These are phyloP conservation scores for Drosophila erecta DNA, from an alignment of 1,140 invertebrate species.

Conservation along the genomic window DNA sequence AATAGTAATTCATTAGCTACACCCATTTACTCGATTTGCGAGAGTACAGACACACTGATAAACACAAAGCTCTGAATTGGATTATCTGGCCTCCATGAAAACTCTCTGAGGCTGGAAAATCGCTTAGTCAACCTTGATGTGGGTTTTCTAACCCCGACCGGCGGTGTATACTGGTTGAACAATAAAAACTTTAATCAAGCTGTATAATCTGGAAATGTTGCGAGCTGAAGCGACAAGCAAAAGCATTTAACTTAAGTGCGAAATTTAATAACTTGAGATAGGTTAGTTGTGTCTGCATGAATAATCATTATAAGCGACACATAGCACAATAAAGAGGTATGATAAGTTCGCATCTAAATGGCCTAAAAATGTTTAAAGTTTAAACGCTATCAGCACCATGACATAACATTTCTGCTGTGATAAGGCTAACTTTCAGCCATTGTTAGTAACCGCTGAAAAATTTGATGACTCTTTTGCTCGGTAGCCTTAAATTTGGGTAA, in stretches of 20 bases:
- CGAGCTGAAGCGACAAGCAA: not conserved
- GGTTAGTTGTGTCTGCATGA: slow-evolving; percentile 14
- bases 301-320: too few species aligned
- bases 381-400: not conserved
- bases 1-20: not conserved
- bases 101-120: not conserved
- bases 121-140: slow-evolving; percentile 20
- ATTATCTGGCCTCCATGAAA: slow-evolving; percentile 12
- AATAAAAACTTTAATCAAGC: slow-evolving; percentile 14
- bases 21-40: too few species aligned
- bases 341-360: slow-evolving; percentile 1
- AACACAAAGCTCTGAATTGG: not conserved
- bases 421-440: slow-evolving; percentile 6
- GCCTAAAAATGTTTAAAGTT: not conserved
- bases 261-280: not conserved
- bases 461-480: slow-evolving; percentile 23
- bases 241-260: not conserved
- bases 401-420: slow-evolving; percentile 3
- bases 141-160: slow-evolving; percentile 16
- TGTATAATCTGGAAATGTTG: not conserved
- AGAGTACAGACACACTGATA: not conserved
- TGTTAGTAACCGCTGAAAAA: slow-evolving; percentile 19
- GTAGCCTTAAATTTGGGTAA: not conserved
- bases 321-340: not conserved
- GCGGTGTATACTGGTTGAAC: not conserved